Base-by-base conservation (phyloP, 2,797 vertebrate genomes). In the Enteromius viviparus region DNA sequence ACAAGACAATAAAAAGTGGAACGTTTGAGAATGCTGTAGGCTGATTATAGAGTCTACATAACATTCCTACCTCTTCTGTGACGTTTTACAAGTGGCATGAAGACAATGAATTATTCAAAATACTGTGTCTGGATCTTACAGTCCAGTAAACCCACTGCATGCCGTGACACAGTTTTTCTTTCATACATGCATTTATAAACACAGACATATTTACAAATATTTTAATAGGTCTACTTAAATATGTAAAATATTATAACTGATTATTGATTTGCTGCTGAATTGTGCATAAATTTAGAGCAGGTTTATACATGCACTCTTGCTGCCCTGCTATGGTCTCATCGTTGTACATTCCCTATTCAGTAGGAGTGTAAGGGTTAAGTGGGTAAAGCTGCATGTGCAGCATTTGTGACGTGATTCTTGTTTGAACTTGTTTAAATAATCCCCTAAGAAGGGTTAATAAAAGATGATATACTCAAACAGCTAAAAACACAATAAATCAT, bases 41-140 rank as follows among this genome's bases (percentile, higher is more conserved):
- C 7, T 79, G 42, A 64, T 75, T 42, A 29, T 12, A 26, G 62
- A 42, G 32, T 9, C 37, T 40, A 82, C 49, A 58, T 23, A 15
- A 26, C 58, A 74, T 64, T 74, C n/a, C 26, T 32, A 29, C 21
- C 23, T 66, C 60, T n/a, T 9, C 32, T 76, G 3, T 34, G 10
- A 14, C 10, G 34, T 76, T 53, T 75, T 68, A 76, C 62, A 53
- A 79, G 77, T 90, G 85, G 89, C 85, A 92, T 92, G 89, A 91
- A 89, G 88, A 90, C 21, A 62, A 81, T 93, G 88, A 94, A 94
- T 94, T 88, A 94, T 94, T 94, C 87, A 94, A 82, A 6, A 84
- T 68, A 65, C 78, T 72, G 77, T 88, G 92, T 94, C 93, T 94
- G 92, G 92, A 91, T 92, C 86, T 92, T 93, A 90, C 91, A 91